Evolutionary conservation across 2,113 vertebrate genomes (phyloP), one percentile per base, ranked within the genome.

Genomic region (Chloropsis hardwickii): DNA sequence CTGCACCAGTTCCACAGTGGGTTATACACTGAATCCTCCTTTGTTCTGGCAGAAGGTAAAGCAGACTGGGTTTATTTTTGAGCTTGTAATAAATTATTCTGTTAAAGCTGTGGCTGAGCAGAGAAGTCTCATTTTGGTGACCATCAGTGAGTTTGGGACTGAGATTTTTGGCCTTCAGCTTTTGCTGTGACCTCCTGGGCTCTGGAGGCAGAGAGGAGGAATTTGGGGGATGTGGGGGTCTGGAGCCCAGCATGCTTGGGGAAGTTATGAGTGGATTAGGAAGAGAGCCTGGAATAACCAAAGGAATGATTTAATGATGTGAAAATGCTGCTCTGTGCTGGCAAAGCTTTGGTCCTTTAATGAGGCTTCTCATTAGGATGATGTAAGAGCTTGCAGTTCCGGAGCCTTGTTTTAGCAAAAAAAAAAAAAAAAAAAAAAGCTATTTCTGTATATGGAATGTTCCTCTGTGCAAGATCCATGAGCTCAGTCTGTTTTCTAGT

Each of bases 31-130:
- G 99, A 99, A 58, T 98, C 98, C 3, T 99, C 98, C 97, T 99
- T 99, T 95, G 99, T 99, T 69, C 96, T 99, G 95, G 99, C 99
- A 92, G 99, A 99, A 98, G 99, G 99, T 99, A 98, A 98, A 95
- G 81, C 51, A 77, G 40, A 29, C 17, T 44, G 3, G 44, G 6
- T 16, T 77, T 87, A 4, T 60, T 45, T 86, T 74, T 62, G 14
- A 31, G 23, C 54, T 69, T 47, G 29, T 50, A 37, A 21, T 61
- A 86, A 65, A 15, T 67, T 42, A 19, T 27, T 28, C 50, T 89
- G 31, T 51, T 40, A 22, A 51, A 47, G 37, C 70, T 79, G 50
- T 79, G 24, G 47, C 48, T 56, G 48, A 83, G 51, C 60, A 54
- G 47, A 17, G 35, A 12, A 35, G 35, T 47, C 86, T 90, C 47